phyloP scores from a whole-genome alignment of 1,140 invertebrate genomes.

The Drosophila kepulauana region DNA sequence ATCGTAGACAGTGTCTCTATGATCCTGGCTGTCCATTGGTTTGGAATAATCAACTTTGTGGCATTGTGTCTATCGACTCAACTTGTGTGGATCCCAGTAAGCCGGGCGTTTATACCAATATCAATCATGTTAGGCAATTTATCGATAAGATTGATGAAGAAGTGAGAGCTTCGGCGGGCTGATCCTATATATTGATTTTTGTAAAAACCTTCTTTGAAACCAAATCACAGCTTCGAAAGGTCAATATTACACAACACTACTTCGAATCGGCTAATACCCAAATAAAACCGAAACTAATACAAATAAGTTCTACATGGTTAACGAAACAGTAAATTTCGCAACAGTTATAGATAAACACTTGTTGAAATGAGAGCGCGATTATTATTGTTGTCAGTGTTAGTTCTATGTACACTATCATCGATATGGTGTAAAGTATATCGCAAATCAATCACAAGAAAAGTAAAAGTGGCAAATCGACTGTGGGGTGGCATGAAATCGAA shows the following conservation, averaged over 20 bases:
- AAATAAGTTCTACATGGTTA: background rate
- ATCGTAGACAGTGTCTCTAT: slow-evolving; percentile 25
- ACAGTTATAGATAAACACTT: slow-evolving; percentile 3
- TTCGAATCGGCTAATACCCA: background rate
- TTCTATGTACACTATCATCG: background rate
- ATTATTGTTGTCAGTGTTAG: background rate
- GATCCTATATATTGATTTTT: too few relatives aligned
- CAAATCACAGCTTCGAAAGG: too few relatives aligned
- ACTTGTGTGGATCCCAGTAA: slow-evolving; percentile 16
- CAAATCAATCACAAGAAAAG: slow-evolving; percentile 2
- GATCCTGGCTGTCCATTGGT: slow-evolving; percentile 48
- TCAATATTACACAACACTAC: background rate
- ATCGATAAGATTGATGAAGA: slow-evolving; percentile 17
- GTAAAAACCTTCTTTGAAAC: too few relatives aligned
- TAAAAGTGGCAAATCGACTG: background rate
- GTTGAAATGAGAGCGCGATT: slow-evolving; percentile 6
- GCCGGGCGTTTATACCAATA: slow-evolving; percentile 44
- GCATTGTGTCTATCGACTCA: slow-evolving; percentile 30
- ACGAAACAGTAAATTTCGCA: background rate
- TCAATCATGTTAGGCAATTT: slow-evolving; percentile 16
- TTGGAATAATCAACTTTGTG: slow-evolving; percentile 30
- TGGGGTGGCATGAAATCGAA: slow-evolving; percentile 30
- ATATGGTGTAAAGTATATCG: slow-evolving; percentile 23
- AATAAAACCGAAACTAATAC: background rate
- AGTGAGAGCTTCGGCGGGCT: background rate